These are phyloP conservation scores for Antennarius maculatus DNA, from an alignment of 2,797 vertebrate species.

Conservation along the genomic window DNA sequence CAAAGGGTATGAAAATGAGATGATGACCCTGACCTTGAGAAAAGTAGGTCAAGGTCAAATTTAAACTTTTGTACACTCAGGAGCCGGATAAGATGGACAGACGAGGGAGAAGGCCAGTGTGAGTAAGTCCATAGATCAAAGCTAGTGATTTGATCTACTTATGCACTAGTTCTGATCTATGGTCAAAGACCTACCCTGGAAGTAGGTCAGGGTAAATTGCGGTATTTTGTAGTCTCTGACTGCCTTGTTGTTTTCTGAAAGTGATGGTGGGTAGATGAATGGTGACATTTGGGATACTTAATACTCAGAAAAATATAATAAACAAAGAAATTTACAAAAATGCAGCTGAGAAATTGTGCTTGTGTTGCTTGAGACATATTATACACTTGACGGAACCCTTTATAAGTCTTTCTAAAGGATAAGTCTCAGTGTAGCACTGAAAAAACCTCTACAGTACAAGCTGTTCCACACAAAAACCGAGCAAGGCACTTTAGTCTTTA, in stretches of 20 bases:
- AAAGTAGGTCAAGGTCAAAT: too few species aligned
- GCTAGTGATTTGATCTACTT: too few species aligned
- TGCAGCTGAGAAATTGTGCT: constrained; percentile 25
- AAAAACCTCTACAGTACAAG: constrained; percentile 32
- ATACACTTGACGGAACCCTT: constrained; percentile 58
- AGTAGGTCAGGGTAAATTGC: too few species aligned
- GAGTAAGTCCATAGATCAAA: too few species aligned
- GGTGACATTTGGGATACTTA: not conserved
- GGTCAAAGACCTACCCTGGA: too few species aligned
- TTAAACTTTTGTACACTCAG: too few species aligned
- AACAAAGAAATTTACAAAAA: constrained; percentile 37
- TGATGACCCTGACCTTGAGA: too few species aligned
- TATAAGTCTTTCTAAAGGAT: constrained; percentile 32
- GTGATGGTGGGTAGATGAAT: not conserved
- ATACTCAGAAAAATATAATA: constrained; percentile 10
- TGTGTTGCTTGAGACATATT: constrained; percentile 35
- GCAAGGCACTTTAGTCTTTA: constrained; percentile 58
- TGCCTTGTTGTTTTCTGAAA: not conserved
- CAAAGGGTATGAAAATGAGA: too few species aligned
- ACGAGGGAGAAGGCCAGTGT: too few species aligned
- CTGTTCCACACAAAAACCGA: constrained; percentile 48
- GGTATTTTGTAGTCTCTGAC: too few species aligned
- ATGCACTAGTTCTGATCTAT: too few species aligned
- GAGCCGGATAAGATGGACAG: too few species aligned
- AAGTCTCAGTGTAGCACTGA: constrained; percentile 18